Evolutionary conservation across 2,888 invertebrate species (phyloP), one percentile per base, ranked within the genome.

Genomic region (Petrolisthes cinctipes): DNA sequence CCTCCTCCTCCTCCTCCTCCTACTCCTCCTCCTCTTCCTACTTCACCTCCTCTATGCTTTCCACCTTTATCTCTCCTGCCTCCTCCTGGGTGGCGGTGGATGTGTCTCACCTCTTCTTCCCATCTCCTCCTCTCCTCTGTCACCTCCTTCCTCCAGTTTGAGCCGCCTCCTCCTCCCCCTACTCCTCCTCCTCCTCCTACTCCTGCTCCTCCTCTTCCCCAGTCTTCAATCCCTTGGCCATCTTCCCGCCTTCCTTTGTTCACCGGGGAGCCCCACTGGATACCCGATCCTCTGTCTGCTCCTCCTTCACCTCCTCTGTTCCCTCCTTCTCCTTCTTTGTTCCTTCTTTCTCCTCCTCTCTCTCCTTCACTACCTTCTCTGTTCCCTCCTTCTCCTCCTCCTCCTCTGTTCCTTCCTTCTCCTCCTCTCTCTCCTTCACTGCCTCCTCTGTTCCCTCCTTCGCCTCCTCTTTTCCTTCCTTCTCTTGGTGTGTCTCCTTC

Each of bases 61-160:
- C 23, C 37, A 1, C 4, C n/a, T 75, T 51, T 17, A 0, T 4
- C 51, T 37, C 37, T 37, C 2, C 37, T 37, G 37, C 37, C 37
- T 37, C 37, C 37, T 37, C 37, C 37, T 2, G 37, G 37, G 37
- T 37, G 37, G 37, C 37, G 37, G 37, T 37, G 37, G 0, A 37
- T 37, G 37, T 37, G 37, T 37, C 37, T 37, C 37, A 37, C 37
- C 37, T 37, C 37, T n/a, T 71, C 61, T 5, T 53, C 23, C 61
- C 71, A 71, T 71, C 11, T 80, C 61, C 11, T 80, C 61, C 57
- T 80, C 11, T 80, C 80, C 9, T 80, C 80, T 17, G 37, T 53
- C 23, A 20, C 61, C 61, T 80, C 23, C 20, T 14, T 71, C 71
- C 71, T 71, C 71, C 71, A 71, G 6, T 71, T 11, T 37, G 37